phyloP scores from a whole-genome alignment of 2,797 vertebrate species.

The Dryobates pubescens region DNA sequence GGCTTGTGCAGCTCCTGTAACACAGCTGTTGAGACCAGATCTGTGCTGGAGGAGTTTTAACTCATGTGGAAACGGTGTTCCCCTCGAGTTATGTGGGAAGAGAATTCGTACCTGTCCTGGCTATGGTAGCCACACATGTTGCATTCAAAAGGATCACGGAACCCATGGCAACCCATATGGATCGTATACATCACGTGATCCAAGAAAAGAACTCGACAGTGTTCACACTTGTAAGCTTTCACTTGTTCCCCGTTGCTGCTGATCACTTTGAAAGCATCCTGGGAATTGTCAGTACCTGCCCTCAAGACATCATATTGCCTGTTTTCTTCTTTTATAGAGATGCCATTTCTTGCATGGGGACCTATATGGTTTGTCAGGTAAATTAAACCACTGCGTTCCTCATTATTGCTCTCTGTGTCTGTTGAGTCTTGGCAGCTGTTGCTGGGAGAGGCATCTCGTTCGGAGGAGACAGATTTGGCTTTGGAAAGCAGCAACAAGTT shows the following conservation, averaged over 20 bases:
- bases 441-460: conserved; percentile 93
- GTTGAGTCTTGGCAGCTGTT: conserved; percentile 98
- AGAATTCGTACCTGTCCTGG: conserved; percentile 98
- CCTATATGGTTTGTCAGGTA: conserved; percentile 96
- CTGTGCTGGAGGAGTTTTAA: conserved; percentile 48
- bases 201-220: conserved; percentile 95
- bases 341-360: conserved; percentile 88
- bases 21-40: neutral
- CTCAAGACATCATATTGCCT: conserved; percentile 89
- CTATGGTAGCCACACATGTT: conserved; percentile 98
- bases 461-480: conserved; percentile 91
- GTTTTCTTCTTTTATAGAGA: conserved; percentile 93
- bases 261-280: conserved; percentile 92
- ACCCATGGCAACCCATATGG: conserved; percentile 99
- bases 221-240: conserved; percentile 91
- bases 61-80: conserved; percentile 90
- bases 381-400: conserved; percentile 89
- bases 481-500: conserved; percentile 96
- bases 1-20: conserved; percentile 8
- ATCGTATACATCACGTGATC: conserved; percentile 99
- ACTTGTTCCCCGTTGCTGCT: conserved; percentile 89
- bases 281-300: conserved; percentile 84
- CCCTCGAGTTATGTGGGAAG: conserved; percentile 96
- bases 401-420: conserved; percentile 96
- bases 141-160: conserved; percentile 97